Evolutionary conservation across 2,888 invertebrate genomes (phyloP).

Genomic region (Chloromyia formosa): DNA sequence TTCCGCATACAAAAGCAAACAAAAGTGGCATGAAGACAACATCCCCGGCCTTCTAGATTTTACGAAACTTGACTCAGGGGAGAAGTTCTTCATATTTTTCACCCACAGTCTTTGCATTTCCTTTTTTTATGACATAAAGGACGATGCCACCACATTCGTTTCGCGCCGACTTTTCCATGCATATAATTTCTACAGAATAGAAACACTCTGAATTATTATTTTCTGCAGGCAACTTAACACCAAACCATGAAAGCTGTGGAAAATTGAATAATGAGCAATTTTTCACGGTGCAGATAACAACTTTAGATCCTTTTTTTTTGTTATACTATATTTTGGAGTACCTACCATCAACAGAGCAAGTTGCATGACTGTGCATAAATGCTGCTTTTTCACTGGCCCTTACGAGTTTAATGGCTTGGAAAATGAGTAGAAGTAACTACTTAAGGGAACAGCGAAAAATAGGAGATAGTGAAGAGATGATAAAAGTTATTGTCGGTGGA

Average conservation of each 20-base stretch:
- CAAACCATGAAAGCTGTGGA: conserved; percentile 28
- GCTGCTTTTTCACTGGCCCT: neutral
- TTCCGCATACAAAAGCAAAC: neutral
- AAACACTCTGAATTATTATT: conserved; percentile 31
- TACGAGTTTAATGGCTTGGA: conserved; percentile 42
- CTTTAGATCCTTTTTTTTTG: conserved; percentile 8
- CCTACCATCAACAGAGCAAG: neutral
- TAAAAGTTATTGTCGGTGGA: conserved; percentile 6
- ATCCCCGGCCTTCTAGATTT: neutral
- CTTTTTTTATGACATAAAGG: neutral
- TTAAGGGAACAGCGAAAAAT: conserved; percentile 9
- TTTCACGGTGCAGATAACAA: conserved; percentile 38
- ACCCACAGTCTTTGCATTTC: neutral
- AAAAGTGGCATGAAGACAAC: neutral
- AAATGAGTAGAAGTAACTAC: conserved; percentile 35
- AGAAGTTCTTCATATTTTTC: neutral
- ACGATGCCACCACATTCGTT: neutral
- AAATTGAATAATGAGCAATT: conserved; percentile 39
- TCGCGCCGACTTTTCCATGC: neutral
- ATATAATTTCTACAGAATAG: neutral
- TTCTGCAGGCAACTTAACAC: conserved; percentile 31
- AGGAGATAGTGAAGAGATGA: neutral
- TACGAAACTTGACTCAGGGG: neutral
- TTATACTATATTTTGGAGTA: neutral
- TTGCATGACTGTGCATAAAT: conserved; percentile 39